Base-by-base conservation (phyloP, 1,140 invertebrate species). In the Scaptomyza hsui region DNA sequence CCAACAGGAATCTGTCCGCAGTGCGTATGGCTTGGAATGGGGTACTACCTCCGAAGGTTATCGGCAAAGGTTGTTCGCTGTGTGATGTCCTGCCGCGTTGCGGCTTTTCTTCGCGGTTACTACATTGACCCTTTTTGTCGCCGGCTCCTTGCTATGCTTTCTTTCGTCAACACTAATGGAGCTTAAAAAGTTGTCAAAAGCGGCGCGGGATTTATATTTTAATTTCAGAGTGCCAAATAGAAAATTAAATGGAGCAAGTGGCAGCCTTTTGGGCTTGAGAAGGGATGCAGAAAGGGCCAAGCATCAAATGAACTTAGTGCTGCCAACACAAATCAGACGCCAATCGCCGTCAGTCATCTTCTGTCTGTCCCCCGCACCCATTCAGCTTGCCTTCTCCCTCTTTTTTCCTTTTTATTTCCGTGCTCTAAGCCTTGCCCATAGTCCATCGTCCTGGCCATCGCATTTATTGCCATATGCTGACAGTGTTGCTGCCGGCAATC, bases 391-490 rank as follows among this genome's bases (percentile, higher is more conserved):
- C 32, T 15, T n/a, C n/a, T n/a, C 13, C 12, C 1, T 18, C 26
- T 19, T 16, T n/a, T 3, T 41, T 41, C 10, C 15, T 9, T 10
- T 47, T 32, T 37, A 10, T 21, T 55, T 9, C 26, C 26, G 6
- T 37, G 12, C 39, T 32, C 9, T 16, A 10, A 35, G 42, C 21
- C 13, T 13, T 9, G 42, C 32, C 49, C 24, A 71, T 13, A 67
- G 60, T 72, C 69, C 61, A 45, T n/a, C 6, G 47, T 59, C 51
- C 42, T 65, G 60, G 47, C 55, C 72, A 64, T 26, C 69, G 59
- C 77, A 88, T 86, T 86, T 86, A 86, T 86, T 86, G 81, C 81
- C 81, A 86, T 86, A 86, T 86, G 81, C 81, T 86, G 82, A 86
- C 81, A 88, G 81, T 86, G 81, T 86, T 86, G 81, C 82, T 76